Evolutionary conservation across 2,113 vertebrate genomes (phyloP).

Genomic region (Aegithalos caudatus): DNA sequence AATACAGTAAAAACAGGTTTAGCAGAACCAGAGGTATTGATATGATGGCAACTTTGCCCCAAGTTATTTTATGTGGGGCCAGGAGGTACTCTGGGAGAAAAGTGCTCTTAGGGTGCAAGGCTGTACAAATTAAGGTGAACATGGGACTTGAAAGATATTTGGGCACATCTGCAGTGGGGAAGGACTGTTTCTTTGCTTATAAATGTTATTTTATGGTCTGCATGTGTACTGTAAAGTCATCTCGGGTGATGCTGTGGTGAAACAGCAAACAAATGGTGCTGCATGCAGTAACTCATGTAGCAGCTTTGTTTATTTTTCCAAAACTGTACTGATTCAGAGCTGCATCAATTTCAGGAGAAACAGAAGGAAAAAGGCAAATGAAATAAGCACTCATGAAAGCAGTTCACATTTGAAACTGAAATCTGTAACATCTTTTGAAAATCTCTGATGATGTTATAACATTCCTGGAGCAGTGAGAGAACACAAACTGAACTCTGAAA

Average conservation of each 20-base stretch:
- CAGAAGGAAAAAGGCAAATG: not conserved
- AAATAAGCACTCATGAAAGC: not conserved
- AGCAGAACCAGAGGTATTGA: not conserved
- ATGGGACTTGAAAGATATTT: not conserved
- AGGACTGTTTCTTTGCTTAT: not conserved
- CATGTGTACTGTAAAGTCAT: not conserved
- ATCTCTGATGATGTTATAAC: not conserved
- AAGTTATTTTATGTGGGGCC: not conserved
- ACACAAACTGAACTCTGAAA: not conserved
- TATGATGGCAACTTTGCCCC: not conserved
- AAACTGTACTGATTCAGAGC: not conserved
- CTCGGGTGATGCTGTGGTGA: not conserved
- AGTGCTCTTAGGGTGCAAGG: not conserved
- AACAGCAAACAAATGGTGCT: not conserved
- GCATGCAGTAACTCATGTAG: not conserved
- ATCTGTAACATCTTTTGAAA: conserved; percentile 25
- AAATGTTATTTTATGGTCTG: not conserved
- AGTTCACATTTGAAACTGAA: not conserved
- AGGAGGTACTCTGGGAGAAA: not conserved
- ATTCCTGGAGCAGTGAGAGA: not conserved
- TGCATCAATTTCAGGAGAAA: not conserved
- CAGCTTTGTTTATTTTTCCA: not conserved
- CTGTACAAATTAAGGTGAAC: not conserved
- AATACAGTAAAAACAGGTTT: not conserved
- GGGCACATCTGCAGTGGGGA: not conserved